Percentiles rank a stretch among this genome's conserved stretches.
phyloP scores from a whole-genome alignment of 2,113 vertebrate species.

The Neolamprologus cancellatus region DNA sequence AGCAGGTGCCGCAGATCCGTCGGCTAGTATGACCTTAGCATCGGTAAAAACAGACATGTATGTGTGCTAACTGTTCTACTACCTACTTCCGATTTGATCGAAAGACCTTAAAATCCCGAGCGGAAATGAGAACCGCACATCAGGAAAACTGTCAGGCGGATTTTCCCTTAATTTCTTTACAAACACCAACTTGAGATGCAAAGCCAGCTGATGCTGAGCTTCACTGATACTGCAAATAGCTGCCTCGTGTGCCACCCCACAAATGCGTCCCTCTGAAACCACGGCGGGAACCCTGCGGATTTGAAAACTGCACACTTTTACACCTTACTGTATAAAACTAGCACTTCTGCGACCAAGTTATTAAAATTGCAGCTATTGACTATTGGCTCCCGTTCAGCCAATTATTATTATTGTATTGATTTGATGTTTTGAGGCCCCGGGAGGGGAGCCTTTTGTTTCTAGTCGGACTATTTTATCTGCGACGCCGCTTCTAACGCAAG shows the following conservation, averaged over 20 bases:
- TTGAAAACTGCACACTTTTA: not conserved
- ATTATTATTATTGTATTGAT: not conserved
- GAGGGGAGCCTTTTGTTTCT: conserved; percentile 11
- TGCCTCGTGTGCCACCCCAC: not conserved
- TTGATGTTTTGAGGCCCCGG: not conserved
- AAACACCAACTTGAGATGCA: not conserved
- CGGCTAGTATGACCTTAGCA: conserved; percentile 66
- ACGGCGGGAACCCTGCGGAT: not conserved
- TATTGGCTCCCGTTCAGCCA: rapidly evolving
- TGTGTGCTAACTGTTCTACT: not conserved
- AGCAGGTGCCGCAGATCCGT: conserved; percentile 25
- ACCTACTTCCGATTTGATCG: conserved; percentile 7
- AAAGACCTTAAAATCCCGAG: conserved; percentile 11
- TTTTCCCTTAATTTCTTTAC: not conserved
- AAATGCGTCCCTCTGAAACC: conserved; percentile 38
- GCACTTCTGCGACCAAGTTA: not conserved
- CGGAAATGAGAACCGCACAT: not conserved
- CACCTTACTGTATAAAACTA: not conserved
- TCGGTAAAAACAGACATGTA: not conserved
- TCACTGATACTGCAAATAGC: conserved; percentile 30
- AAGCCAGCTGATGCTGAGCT: conserved; percentile 9
- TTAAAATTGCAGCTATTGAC: not conserved
- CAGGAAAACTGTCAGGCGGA: not conserved
- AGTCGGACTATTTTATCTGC: conserved; percentile 12
- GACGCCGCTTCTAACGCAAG: conserved; percentile 1